These are phyloP conservation scores for Panzeria rudis DNA, from an alignment of 2,888 invertebrate species.

Conservation along the genomic window DNA sequence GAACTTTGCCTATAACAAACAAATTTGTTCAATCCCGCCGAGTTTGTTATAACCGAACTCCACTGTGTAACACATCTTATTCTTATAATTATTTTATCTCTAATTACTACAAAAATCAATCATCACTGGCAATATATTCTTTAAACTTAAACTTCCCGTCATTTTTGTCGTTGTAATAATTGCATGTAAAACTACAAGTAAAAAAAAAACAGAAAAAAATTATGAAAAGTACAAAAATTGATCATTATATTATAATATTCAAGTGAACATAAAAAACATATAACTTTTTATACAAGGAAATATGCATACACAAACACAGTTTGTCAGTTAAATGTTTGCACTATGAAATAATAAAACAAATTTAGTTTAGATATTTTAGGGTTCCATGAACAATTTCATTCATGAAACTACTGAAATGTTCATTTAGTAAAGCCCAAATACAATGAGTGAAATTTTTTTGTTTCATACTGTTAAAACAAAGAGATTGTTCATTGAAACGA, in stretches of 20 bases:
- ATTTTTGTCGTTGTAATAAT: slow-evolving; percentile 29
- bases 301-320: background rate
- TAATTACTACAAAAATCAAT: slow-evolving; percentile 67
- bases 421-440: too few relatives aligned
- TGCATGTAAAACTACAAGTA: slow-evolving; percentile 25
- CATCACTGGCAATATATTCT: slow-evolving; percentile 41
- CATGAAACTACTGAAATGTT: too few relatives aligned
- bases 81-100: slow-evolving; percentile 9
- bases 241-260: slow-evolving; percentile 41
- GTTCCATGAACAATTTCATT: too few relatives aligned
- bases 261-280: background rate
- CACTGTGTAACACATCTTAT: background rate
- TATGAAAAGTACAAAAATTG: background rate
- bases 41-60: too few relatives aligned
- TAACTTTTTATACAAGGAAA: background rate
- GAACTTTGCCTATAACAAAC: too few relatives aligned
- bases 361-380: too few relatives aligned
- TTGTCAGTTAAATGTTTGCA: slow-evolving; percentile 2
- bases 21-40: too few relatives aligned
- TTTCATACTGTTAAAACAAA: too few relatives aligned
- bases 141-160: slow-evolving; percentile 35
- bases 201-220: background rate
- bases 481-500: too few relatives aligned
- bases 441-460: too few relatives aligned
- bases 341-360: background rate